phyloP scores from a whole-genome alignment of 2,797 vertebrate species.

The Acridotheres tristis region DNA sequence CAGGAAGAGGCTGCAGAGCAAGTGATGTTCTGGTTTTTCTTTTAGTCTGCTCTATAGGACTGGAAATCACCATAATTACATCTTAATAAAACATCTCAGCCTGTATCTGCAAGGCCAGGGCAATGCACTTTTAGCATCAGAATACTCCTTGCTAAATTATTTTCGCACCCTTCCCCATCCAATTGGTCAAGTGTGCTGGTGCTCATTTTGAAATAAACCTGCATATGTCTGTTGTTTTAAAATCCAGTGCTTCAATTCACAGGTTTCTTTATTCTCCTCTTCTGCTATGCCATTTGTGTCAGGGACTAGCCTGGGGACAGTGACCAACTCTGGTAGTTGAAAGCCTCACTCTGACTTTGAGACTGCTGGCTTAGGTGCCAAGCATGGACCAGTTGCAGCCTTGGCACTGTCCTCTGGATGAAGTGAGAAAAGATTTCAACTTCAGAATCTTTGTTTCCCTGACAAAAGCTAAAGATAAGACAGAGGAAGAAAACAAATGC shows the following conservation, averaged over 20 bases:
- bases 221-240: not conserved
- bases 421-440: not conserved
- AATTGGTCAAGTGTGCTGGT: not conserved
- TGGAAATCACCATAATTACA: not conserved
- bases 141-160: not conserved
- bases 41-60: not conserved
- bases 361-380: not conserved
- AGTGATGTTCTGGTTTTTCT: not conserved
- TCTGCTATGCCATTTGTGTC: not conserved
- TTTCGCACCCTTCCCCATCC: not conserved
- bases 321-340: not conserved
- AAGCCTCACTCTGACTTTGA: not conserved
- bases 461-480: not conserved
- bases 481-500: not conserved
- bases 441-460: not conserved
- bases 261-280: not conserved
- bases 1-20: not conserved
- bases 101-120: not conserved
- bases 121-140: not conserved
- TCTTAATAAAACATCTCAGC: not conserved
- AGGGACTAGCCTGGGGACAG: not conserved
- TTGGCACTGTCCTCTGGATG: not conserved
- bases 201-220: not conserved
- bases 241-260: not conserved
- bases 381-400: not conserved